These are phyloP conservation scores for Neomonachus schauinslandi DNA, from an alignment of 2,113 vertebrate species.

Conservation along the genomic window DNA sequence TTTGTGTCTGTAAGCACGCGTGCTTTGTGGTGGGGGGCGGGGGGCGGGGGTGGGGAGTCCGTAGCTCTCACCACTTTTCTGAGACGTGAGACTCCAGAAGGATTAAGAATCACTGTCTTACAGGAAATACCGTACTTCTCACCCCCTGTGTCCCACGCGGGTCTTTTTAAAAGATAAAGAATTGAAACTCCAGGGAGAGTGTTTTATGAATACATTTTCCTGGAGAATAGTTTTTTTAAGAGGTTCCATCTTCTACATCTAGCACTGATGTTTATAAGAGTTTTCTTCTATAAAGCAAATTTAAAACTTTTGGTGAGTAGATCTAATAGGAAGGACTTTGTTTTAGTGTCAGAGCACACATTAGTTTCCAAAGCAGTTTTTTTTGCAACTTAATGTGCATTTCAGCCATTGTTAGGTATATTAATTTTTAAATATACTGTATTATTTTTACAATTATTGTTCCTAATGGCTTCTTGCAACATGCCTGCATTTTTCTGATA, in stretches of 20 bases:
- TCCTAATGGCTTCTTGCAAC: slow-evolving; percentile 45
- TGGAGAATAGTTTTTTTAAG: not conserved
- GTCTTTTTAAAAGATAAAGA: slow-evolving; percentile 43
- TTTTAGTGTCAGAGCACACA: not conserved
- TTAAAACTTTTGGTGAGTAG: not conserved
- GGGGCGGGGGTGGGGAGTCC: not conserved
- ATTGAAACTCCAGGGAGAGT: not conserved
- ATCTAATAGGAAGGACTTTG: not conserved
- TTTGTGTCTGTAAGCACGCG: not conserved
- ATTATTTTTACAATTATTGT: slow-evolving; percentile 60
- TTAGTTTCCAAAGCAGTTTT: slow-evolving; percentile 28
- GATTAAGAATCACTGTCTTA: not conserved
- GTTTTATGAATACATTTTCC: not conserved
- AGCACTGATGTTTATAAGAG: not conserved
- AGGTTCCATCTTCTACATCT: not conserved
- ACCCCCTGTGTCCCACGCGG: not conserved
- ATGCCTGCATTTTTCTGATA: slow-evolving; percentile 33
- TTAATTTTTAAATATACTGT: slow-evolving; percentile 66
- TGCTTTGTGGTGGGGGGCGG: not conserved
- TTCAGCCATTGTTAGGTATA: slow-evolving; percentile 54
- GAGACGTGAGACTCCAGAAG: not conserved
- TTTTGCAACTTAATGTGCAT: slow-evolving; percentile 18
- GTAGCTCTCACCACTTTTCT: not conserved
- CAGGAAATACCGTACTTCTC: not conserved
- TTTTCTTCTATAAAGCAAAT: slow-evolving; percentile 7